These are phyloP conservation scores for Hyphantria cunea DNA, from an alignment of 1,140 invertebrate genomes.

Conservation along the genomic window DNA sequence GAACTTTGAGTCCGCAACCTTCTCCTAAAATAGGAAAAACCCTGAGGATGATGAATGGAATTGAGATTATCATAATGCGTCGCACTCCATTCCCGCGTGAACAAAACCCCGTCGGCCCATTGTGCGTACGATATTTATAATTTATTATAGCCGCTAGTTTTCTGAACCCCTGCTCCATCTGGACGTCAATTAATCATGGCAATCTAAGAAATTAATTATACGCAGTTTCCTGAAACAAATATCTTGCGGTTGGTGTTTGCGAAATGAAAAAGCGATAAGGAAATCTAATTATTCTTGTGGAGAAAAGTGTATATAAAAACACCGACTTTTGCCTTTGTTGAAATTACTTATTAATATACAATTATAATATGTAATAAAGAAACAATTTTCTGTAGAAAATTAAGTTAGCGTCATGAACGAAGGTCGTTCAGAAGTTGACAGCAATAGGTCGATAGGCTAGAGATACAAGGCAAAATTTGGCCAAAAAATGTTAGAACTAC, in stretches of 20 bases:
- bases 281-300: too few relatives aligned
- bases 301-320: too few relatives aligned
- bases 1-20: conserved; percentile 4
- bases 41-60: conserved; percentile 22
- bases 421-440: too few relatives aligned
- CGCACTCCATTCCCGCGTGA: conserved; percentile 24
- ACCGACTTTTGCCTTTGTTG: too few relatives aligned
- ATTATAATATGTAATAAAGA: too few relatives aligned
- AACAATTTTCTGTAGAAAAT: too few relatives aligned
- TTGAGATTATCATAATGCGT: conserved; percentile 27
- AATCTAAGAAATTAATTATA: conserved; percentile 32
- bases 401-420: too few relatives aligned
- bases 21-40: conserved; percentile 21
- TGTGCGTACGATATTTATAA: conserved; percentile 31
- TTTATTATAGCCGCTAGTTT: conserved; percentile 32
- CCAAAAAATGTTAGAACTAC: too few relatives aligned
- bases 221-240: conserved; percentile 19
- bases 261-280: conserved; percentile 2
- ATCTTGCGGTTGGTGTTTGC: background rate
- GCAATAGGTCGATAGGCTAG: too few relatives aligned
- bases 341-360: too few relatives aligned
- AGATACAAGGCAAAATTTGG: too few relatives aligned
- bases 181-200: conserved; percentile 28
- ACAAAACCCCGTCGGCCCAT: conserved; percentile 26
- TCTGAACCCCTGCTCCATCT: conserved; percentile 4